Evolutionary conservation across 2,888 invertebrate species (phyloP).

Genomic region (Clistopyga incitator): DNA sequence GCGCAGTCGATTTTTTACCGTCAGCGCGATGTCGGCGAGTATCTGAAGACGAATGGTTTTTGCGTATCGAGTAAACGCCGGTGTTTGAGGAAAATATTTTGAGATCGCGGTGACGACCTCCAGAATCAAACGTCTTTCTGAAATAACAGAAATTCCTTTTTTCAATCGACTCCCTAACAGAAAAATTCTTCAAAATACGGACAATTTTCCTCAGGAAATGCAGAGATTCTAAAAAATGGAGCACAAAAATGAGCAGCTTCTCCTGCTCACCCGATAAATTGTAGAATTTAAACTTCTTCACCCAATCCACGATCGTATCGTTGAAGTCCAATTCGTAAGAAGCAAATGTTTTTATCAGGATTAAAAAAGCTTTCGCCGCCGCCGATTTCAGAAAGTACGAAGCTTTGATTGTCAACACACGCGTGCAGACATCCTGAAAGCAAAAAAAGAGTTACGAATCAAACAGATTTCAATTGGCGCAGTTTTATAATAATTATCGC

Average conservation of each 20-base stretch:
- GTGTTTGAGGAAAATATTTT: constrained; percentile 50
- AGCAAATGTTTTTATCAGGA: constrained; percentile 73
- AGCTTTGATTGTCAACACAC: constrained; percentile 67
- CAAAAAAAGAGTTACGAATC: constrained; percentile 12
- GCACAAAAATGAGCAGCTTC: neutral
- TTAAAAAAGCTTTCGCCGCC: constrained; percentile 72
- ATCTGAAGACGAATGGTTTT: constrained; percentile 47
- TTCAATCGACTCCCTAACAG: no score
- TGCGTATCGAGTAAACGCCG: constrained; percentile 20
- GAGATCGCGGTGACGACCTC: constrained; percentile 37
- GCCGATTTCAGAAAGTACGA: constrained; percentile 67
- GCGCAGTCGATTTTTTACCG: constrained; percentile 36
- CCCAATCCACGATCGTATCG: constrained; percentile 65
- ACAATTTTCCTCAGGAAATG: no score
- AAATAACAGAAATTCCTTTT: neutral
- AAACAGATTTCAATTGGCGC: constrained; percentile 19
- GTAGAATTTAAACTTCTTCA: constrained; percentile 57
- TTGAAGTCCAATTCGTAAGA: constrained; percentile 69
- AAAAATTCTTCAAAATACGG: no score
- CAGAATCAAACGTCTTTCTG: constrained; percentile 49
- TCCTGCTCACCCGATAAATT: constrained; percentile 69
- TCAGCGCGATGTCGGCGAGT: constrained; percentile 35
- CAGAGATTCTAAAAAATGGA: no score
- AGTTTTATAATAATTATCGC: no score
- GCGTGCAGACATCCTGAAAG: constrained; percentile 74